Percentiles rank a stretch among this genome's conserved stretches.
Evolutionary conservation across 2,113 vertebrate species (phyloP).

Genomic region (Alethe castanea): DNA sequence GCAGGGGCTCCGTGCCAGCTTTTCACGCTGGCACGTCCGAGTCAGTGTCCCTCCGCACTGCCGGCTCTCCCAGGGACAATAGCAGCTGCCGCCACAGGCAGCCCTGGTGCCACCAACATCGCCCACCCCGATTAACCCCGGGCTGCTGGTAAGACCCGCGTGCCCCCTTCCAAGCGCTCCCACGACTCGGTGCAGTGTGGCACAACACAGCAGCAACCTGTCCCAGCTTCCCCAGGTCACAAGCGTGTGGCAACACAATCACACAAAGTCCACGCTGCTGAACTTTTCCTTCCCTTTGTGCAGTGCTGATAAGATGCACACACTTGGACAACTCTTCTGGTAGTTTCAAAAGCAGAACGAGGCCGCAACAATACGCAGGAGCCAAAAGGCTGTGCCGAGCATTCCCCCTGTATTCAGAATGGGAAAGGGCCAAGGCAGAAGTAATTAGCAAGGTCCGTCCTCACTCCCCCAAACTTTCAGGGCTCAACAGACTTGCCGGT

Average conservation of each 20-base stretch:
- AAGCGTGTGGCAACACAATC: rapidly evolving
- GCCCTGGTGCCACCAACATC: not conserved
- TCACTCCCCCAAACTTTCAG: not conserved
- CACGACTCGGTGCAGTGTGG: rapidly evolving
- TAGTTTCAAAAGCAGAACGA: not conserved
- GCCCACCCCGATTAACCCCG: not conserved
- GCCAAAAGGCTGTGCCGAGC: not conserved
- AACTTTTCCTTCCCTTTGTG: not conserved
- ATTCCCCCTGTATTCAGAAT: not conserved
- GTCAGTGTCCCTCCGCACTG: not conserved
- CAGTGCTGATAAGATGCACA: not conserved
- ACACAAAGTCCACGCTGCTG: rapidly evolving
- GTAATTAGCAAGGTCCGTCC: not conserved
- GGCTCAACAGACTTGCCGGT: not conserved
- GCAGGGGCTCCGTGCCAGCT: not conserved
- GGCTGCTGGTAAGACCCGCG: rapidly evolving
- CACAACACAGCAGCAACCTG: rapidly evolving
- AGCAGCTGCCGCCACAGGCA: not conserved
- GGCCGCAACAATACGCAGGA: not conserved
- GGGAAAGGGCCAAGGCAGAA: not conserved
- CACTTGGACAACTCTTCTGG: not conserved
- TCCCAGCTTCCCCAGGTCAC: not conserved
- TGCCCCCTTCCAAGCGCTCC: not conserved
- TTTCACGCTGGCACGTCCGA: not conserved
- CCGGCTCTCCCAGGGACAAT: not conserved